These are phyloP conservation scores for Drosophila teissieri DNA, from an alignment of 1,140 invertebrate genomes.

Conservation along the genomic window DNA sequence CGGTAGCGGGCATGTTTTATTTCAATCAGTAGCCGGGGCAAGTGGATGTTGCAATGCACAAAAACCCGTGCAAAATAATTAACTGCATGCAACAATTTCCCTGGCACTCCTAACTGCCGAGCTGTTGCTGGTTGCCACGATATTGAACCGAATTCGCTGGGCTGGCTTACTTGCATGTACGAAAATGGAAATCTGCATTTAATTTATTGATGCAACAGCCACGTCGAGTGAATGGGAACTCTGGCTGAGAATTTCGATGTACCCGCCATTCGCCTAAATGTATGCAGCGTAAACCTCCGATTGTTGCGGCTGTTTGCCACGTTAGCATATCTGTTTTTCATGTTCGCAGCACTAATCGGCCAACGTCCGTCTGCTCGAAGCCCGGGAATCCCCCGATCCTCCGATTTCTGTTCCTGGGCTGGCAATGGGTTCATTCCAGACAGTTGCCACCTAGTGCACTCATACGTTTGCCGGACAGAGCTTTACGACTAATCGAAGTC, in stretches of 20 bases:
- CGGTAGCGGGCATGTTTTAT: slow-evolving; percentile 62
- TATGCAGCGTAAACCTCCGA: slow-evolving; percentile 74
- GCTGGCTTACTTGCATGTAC: slow-evolving; percentile 29
- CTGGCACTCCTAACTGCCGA: slow-evolving; percentile 69
- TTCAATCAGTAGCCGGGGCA: slow-evolving; percentile 67
- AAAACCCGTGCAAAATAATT: slow-evolving; percentile 80
- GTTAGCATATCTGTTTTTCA: slow-evolving; percentile 79
- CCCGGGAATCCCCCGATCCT: background rate
- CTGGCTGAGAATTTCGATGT: slow-evolving; percentile 55
- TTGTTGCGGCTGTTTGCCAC: slow-evolving; percentile 72
- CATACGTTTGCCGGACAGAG: slow-evolving; percentile 10
- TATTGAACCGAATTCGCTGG: slow-evolving; percentile 48
- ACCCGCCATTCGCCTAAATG: slow-evolving; percentile 61
- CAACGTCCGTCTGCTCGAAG: slow-evolving; percentile 17
- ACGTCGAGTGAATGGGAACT: slow-evolving; percentile 22
- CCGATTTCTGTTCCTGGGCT: background rate
- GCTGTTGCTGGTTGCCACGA: slow-evolving; percentile 19
- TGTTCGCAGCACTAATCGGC: slow-evolving; percentile 75
- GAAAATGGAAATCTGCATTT: slow-evolving; percentile 81
- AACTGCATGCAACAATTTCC: slow-evolving; percentile 81
- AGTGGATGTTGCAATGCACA: slow-evolving; percentile 49
- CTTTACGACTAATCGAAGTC: slow-evolving; percentile 18
- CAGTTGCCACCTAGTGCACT: slow-evolving; percentile 21
- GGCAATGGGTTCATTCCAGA: slow-evolving; percentile 4
- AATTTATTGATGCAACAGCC: slow-evolving; percentile 74